These are phyloP conservation scores for Hydroisotoma schaefferi DNA, from an alignment of 2,888 invertebrate species.

Conservation along the genomic window DNA sequence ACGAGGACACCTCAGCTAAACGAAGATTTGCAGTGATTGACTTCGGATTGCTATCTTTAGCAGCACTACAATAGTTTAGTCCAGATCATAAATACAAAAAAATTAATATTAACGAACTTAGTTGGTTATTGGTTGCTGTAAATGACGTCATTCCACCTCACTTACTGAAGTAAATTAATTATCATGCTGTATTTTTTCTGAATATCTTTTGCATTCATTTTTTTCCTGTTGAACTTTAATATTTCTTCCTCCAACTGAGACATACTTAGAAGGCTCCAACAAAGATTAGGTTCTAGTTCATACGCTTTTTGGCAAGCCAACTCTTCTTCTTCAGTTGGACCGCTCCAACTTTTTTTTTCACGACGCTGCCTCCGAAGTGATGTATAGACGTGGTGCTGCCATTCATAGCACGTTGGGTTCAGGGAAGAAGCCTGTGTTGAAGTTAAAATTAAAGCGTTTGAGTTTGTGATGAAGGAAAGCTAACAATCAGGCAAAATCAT, in stretches of 20 bases:
- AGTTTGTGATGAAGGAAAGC: no score
- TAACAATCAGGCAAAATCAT: no score
- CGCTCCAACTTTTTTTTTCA: not conserved
- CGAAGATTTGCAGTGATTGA: not conserved
- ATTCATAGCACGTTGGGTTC: not conserved
- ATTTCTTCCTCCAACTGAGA: not conserved
- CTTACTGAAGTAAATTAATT: not conserved
- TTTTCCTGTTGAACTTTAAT: not conserved
- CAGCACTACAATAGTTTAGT: not conserved
- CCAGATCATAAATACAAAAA: not conserved
- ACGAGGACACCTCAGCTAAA: not conserved
- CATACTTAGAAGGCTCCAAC: not conserved
- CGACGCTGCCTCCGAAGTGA: not conserved
- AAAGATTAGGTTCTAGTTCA: not conserved
- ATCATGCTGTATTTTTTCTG: not conserved
- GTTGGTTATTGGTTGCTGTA: not conserved
- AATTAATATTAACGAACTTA: no score
- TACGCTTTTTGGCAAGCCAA: not conserved
- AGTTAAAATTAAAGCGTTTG: no score
- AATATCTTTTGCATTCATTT: not conserved
- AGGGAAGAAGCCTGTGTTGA: not conserved
- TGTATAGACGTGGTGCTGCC: conserved; percentile 1
- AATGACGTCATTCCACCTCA: not conserved
- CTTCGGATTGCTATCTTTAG: not conserved
- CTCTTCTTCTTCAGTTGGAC: not conserved